These are phyloP conservation scores for Percopsis transmontana DNA, from an alignment of 2,113 vertebrate genomes.

Conservation along the genomic window DNA sequence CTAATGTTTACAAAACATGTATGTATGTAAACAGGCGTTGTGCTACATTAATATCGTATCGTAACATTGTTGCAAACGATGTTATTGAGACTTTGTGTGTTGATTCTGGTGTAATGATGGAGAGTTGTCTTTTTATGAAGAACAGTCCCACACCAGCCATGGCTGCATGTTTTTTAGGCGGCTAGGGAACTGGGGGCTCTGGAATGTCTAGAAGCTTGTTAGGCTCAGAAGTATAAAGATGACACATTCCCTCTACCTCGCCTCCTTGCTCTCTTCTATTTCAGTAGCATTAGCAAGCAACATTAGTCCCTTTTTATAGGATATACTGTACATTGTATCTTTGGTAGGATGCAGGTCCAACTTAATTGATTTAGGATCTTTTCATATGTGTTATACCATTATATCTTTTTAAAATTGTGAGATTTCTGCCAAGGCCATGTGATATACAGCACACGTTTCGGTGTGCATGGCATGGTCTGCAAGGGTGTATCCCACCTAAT, in stretches of 20 bases:
- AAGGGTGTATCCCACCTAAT: too few relatives aligned
- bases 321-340: too few relatives aligned
- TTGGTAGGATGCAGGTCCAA: too few relatives aligned
- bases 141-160: background rate
- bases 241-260: background rate
- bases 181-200: background rate
- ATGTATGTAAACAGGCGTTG: background rate
- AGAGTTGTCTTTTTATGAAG: background rate
- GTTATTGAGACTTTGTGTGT: background rate
- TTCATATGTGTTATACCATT: too few relatives aligned
- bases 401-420: too few relatives aligned
- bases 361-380: too few relatives aligned
- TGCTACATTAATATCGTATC: background rate
- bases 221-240: background rate
- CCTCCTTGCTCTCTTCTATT: background rate
- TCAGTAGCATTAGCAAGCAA: constrained; percentile 10
- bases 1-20: background rate
- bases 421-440: too few relatives aligned
- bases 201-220: constrained; percentile 5
- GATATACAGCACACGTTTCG: too few relatives aligned
- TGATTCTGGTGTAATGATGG: background rate
- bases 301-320: background rate
- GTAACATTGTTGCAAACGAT: background rate
- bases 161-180: background rate
- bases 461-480: too few relatives aligned